Conservation (phyloP, 2,888 invertebrate species). For the Adineta ricciae region DNA sequence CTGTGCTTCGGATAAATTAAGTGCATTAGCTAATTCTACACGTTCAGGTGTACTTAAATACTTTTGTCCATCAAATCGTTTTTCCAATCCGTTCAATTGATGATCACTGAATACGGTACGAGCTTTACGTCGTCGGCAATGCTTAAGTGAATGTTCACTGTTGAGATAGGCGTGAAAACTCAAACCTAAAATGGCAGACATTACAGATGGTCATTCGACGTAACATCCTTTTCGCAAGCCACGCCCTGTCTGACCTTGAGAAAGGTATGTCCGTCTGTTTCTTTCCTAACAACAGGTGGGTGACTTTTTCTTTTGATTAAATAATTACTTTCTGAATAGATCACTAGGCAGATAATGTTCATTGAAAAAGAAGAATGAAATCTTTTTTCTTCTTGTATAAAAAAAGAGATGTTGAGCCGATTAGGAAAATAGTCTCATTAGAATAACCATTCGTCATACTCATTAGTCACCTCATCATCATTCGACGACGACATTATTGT, state of each 20-base stretch:
- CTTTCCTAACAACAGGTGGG: neutral
- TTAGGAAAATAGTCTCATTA: constrained; percentile 4
- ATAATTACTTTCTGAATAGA: neutral
- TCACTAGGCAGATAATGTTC: neutral
- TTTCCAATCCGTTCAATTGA: constrained; percentile 70
- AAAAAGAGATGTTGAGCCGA: neutral
- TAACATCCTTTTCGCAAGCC: neutral
- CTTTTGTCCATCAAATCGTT: constrained; percentile 82
- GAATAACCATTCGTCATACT: neutral
- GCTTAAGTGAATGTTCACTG: constrained; percentile 29
- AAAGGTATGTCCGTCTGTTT: neutral
- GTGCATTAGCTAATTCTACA: constrained; percentile 79
- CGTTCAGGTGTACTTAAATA: constrained; percentile 90
- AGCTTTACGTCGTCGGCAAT: constrained; percentile 73
- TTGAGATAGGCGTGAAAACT: constrained; percentile 18
- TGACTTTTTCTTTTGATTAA: neutral
- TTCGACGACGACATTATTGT: neutral
- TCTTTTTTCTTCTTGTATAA: neutral
- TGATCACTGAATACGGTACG: constrained; percentile 71
- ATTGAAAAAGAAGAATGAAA: neutral
- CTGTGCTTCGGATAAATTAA: constrained; percentile 81
- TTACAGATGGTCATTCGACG: constrained; percentile 2
- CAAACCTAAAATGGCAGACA: neutral
- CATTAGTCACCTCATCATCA: neutral
- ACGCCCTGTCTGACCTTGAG: constrained; percentile 14